These are phyloP conservation scores for Atta cephalotes DNA, from an alignment of 1,140 invertebrate species.

Conservation along the genomic window DNA sequence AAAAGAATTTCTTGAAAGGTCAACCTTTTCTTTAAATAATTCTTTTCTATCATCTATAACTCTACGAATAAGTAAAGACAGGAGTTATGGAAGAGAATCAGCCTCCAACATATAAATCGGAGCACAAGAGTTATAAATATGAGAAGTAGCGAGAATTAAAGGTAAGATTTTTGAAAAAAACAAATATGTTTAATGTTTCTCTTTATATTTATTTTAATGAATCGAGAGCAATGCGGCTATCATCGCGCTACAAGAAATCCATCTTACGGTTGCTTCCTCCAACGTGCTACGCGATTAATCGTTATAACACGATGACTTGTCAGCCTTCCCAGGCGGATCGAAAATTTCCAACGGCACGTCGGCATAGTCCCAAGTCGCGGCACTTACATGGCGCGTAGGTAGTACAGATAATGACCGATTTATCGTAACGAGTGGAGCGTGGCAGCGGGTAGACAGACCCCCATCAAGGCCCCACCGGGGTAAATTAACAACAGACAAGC, in stretches of 20 bases:
- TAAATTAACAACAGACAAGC: constrained; percentile 86
- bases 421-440: constrained; percentile 81
- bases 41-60: no score
- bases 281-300: neutral
- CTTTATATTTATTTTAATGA: neutral
- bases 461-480: constrained; percentile 82
- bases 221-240: neutral
- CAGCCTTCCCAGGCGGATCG: constrained; percentile 7
- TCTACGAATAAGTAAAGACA: no score
- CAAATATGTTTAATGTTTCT: neutral
- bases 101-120: neutral
- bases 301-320: constrained; percentile 28
- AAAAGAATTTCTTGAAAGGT: no score
- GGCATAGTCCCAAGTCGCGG: constrained; percentile 36
- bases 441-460: constrained; percentile 81
- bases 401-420: constrained; percentile 82
- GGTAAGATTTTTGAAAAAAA: neutral
- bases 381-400: constrained; percentile 41
- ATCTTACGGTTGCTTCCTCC: neutral
- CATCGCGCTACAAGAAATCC: neutral
- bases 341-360: constrained; percentile 52
- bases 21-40: no score
- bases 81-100: no score
- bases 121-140: neutral
- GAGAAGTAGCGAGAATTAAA: neutral